A percentile compares a stretch with the other conserved stretches of the same genome.
Evolutionary conservation across 1,140 invertebrate genomes (phyloP).

Genomic region (Brachionus rubens): DNA sequence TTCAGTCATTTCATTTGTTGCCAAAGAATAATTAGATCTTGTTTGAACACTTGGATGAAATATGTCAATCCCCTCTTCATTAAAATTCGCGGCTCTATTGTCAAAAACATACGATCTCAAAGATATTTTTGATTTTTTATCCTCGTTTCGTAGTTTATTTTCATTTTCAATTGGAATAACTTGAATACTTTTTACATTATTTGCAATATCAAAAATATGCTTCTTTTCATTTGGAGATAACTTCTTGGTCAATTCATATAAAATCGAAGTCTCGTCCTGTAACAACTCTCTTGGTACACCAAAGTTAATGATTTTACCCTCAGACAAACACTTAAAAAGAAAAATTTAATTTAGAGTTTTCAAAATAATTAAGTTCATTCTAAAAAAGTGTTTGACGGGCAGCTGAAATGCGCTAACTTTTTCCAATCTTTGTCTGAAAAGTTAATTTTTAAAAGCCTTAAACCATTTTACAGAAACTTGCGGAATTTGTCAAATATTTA

Average conservation of each 20-base stretch:
- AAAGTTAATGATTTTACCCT: slow-evolving; percentile 38
- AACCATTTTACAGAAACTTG: no score
- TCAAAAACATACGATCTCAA: slow-evolving; percentile 5
- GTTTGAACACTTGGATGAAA: slow-evolving; percentile 22
- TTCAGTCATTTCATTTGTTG: background rate
- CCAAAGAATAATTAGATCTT: background rate
- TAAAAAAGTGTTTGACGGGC: no score
- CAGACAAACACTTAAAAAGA: slow-evolving; percentile 33
- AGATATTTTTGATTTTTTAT: background rate
- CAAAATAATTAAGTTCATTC: no score
- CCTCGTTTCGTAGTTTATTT: background rate
- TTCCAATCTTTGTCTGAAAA: no score
- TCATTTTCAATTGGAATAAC: background rate
- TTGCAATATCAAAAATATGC: slow-evolving; percentile 41
- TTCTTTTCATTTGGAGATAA: slow-evolving; percentile 27
- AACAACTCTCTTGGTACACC: slow-evolving; percentile 29
- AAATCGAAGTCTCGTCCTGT: slow-evolving; percentile 19
- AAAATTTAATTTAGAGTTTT: no score
- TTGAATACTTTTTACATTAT: background rate
- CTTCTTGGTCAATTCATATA: slow-evolving; percentile 33
- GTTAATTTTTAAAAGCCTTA: no score
- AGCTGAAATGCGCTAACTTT: no score
- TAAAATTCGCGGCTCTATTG: background rate
- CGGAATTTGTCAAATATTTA: no score
- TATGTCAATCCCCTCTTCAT: background rate